phyloP scores from a whole-genome alignment of 2,797 vertebrate genomes.

The Xenentodon cancila region DNA sequence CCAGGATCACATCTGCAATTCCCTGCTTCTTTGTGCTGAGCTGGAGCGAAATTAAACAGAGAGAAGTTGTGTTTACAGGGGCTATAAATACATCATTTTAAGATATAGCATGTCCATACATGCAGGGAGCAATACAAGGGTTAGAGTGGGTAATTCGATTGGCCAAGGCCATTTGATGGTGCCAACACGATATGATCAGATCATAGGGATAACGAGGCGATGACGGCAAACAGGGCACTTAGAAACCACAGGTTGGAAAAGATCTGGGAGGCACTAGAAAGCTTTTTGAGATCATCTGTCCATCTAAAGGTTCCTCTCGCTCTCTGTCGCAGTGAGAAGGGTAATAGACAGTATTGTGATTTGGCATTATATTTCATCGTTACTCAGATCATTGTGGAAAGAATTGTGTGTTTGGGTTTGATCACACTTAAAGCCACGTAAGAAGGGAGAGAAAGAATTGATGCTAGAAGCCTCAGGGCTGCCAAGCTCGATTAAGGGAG shows the following conservation, averaged over 20 bases:
- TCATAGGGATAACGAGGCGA: constrained; percentile 63
- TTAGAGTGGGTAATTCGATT: constrained; percentile 76
- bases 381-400: constrained; percentile 6
- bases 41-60: constrained; percentile 53
- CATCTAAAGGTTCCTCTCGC: constrained; percentile 3
- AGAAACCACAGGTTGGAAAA: constrained; percentile 70
- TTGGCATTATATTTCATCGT: constrained; percentile 7
- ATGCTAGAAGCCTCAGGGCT: constrained; percentile 41
- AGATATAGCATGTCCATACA: constrained; percentile 58
- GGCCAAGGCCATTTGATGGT: constrained; percentile 61
- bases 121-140: constrained; percentile 36
- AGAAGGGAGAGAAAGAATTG: constrained; percentile 17
- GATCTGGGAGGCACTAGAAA: constrained; percentile 27
- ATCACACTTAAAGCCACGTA: constrained; percentile 15
- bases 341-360: constrained; percentile 6
- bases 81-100: constrained; percentile 62
- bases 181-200: constrained; percentile 72
- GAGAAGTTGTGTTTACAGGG: constrained; percentile 68
- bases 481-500: constrained; percentile 52
- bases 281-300: constrained; percentile 23
- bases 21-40: constrained; percentile 37
- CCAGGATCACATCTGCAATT: constrained; percentile 16
- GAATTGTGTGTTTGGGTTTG: constrained; percentile 13
- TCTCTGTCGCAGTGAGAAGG: constrained; percentile 16
- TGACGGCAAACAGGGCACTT: constrained; percentile 63